Conservation (phyloP, 2,888 invertebrate species). For the Campoplex capitator region DNA sequence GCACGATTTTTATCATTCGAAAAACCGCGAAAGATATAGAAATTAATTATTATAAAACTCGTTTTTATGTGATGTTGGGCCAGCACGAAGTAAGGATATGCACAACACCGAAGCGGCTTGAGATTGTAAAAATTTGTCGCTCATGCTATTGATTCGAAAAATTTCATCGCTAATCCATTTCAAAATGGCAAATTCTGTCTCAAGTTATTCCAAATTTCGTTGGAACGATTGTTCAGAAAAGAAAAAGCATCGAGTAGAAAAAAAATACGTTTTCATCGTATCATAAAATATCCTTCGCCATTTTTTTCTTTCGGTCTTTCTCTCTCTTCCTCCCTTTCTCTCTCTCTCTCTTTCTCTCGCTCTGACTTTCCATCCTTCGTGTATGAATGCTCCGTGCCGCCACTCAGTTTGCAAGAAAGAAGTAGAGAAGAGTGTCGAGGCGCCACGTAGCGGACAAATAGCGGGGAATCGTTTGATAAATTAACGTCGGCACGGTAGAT, state of each 20-base stretch:
- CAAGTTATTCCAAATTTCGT: not conserved
- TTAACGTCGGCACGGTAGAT: constrained; percentile 69
- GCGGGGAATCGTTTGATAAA: constrained; percentile 21
- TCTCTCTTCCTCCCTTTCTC: not conserved
- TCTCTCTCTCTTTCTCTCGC: not conserved
- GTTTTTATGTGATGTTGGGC: constrained; percentile 64
- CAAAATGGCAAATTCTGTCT: not conserved
- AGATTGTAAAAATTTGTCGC: not conserved
- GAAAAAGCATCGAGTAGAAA: not conserved
- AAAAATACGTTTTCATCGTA: constrained; percentile 4
- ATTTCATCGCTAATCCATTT: not conserved
- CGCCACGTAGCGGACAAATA: constrained; percentile 68
- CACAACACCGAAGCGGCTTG: not conserved
- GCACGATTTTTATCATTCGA: constrained; percentile 57
- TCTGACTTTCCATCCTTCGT: not conserved
- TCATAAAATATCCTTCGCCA: not conserved
- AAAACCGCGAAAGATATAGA: constrained; percentile 65
- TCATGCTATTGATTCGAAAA: not conserved
- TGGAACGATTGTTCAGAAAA: not conserved
- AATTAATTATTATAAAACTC: constrained; percentile 66
- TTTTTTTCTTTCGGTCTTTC: not conserved
- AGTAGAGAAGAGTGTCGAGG: constrained; percentile 64
- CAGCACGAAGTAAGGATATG: not conserved
- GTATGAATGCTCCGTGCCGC: not conserved
- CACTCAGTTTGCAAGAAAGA: constrained; percentile 54